Base-by-base conservation (phyloP, 2,113 vertebrate genomes). In the Cynocephalus volans region DNA sequence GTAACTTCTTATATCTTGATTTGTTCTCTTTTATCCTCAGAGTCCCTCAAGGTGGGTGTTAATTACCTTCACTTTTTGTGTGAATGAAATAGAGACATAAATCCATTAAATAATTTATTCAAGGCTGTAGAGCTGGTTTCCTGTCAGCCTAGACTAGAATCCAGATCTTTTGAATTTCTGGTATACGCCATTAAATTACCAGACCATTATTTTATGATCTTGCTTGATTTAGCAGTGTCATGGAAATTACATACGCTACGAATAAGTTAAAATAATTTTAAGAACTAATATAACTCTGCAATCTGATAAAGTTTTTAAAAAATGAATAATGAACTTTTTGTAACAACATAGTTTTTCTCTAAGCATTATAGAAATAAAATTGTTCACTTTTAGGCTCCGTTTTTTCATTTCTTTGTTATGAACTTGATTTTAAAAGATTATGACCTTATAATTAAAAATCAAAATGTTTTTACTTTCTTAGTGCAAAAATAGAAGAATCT, bases 381-480 rank as follows among this genome's bases (percentile, higher is more conserved):
- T 90, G 7, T 93, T 95, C n/a, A 15, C 65, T 45, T 88, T 92
- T 93, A 75, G 31, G 24, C 14, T 79, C 6, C 7, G 6, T 82
- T 79, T 92, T 60, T 23, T 76, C 12, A 70, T 92, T 87, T 72
- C 50, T 93, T 84, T 85, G n/a, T 90, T 93, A 83, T 83, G 88
- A 79, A 70, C 18, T 83, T 92, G 50, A 60, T 76, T 90, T 95
- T 88, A 52, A 83, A 65, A 19, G 19, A 56, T 96, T 92, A 56
- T 36, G 50, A 85, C 11, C 54, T 92, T 92, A 62, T 14, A 91
- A 75, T 85, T 94, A 77, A 90, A 50, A 58, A 31, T 80, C 1
- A 60, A 76, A 85, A 54, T 97, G 50, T 64, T 1, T 82, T 56
- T 88, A 62, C 82, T 31, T 96, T 48, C 33, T 93, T 60, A 84